Conservation (phyloP, 2,888 invertebrate species). For the Spisula subtruncata region DNA sequence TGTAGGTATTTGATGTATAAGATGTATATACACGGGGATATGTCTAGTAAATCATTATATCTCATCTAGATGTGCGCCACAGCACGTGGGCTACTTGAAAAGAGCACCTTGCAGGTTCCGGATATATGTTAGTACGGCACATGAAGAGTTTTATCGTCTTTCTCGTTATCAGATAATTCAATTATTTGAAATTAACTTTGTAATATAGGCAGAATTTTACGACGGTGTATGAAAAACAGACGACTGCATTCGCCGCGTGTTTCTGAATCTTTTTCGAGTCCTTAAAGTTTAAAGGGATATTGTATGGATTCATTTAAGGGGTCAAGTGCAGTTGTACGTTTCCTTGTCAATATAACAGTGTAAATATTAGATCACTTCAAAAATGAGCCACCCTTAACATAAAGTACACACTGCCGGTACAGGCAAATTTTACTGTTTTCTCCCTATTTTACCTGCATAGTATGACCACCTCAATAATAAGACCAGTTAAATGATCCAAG, state of each 20-base stretch:
- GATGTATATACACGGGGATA: not conserved
- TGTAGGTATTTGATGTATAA: not conserved
- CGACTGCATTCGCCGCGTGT: not conserved
- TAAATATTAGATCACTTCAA: too few relatives aligned
- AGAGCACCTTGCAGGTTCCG: not conserved
- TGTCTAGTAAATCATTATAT: constrained; percentile 17
- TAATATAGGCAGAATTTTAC: not conserved
- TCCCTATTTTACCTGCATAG: too few relatives aligned
- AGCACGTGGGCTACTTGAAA: constrained; percentile 25
- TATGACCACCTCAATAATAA: too few relatives aligned
- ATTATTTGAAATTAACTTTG: constrained; percentile 6
- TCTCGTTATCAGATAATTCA: not conserved
- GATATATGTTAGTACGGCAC: not conserved
- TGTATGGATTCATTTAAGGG: too few relatives aligned
- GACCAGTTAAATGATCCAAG: too few relatives aligned
- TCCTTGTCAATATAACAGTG: too few relatives aligned
- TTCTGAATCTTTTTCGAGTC: too few relatives aligned
- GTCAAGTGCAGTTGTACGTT: too few relatives aligned
- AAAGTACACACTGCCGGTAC: too few relatives aligned
- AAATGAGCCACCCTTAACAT: too few relatives aligned
- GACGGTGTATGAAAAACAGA: not conserved
- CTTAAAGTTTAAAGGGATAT: too few relatives aligned
- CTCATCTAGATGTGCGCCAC: not conserved
- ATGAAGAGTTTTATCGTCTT: constrained; percentile 23
- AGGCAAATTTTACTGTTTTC: too few relatives aligned